A percentile compares a stretch with the other conserved stretches of the same genome.
Conservation (phyloP, 2,888 invertebrate species). For the Atrina japonica region DNA sequence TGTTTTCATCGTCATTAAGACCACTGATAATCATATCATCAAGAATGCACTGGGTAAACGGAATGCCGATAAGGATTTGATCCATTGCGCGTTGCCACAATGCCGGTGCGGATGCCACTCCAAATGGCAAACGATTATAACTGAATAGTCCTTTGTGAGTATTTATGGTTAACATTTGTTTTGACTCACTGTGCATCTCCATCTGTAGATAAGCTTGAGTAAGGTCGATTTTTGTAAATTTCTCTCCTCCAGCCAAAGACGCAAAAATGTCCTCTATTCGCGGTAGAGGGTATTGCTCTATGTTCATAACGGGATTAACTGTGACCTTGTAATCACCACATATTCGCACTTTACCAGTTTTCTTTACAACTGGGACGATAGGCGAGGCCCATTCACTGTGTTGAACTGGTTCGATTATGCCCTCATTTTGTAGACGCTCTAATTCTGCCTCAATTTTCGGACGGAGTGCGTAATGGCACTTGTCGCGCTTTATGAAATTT, state of each 20-base stretch:
- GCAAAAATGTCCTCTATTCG: constrained; percentile 59
- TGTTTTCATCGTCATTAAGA: constrained; percentile 7
- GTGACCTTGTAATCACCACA: constrained; percentile 55
- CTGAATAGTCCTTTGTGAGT: constrained; percentile 48
- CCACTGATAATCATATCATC: constrained; percentile 25
- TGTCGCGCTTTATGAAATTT: too few species aligned
- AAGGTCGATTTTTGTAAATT: constrained; percentile 55
- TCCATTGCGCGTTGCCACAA: constrained; percentile 54
- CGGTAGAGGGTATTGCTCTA: constrained; percentile 58
- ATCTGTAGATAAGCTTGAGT: constrained; percentile 51
- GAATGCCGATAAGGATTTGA: constrained; percentile 34
- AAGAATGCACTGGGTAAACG: constrained; percentile 12
- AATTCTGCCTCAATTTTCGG: too few species aligned
- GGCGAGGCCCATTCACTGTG: constrained; percentile 42
- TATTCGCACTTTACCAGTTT: constrained; percentile 36
- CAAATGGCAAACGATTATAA: constrained; percentile 48
- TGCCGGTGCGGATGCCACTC: constrained; percentile 49
- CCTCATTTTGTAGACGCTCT: too few species aligned
- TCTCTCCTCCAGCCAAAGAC: constrained; percentile 39
- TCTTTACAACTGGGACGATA: constrained; percentile 36
- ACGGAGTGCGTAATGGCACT: too few species aligned
- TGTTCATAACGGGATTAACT: constrained; percentile 54
- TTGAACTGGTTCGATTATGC: too few species aligned
- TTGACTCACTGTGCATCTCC: too few species aligned
- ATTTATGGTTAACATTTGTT: too few species aligned